Conservation (phyloP, 2,113 vertebrate species). For the human region DNA sequence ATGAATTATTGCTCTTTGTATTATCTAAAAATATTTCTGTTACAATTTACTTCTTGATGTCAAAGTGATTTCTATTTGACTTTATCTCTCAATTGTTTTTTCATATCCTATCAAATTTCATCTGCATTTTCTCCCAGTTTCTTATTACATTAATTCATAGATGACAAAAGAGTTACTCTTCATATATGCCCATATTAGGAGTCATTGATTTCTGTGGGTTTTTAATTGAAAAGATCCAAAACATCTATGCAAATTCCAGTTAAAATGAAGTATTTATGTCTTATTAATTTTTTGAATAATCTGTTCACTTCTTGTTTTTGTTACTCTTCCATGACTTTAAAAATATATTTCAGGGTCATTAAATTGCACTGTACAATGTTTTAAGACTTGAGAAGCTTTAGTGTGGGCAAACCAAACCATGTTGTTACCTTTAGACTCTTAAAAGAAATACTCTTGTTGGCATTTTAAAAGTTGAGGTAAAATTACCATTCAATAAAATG, state of each 20-base stretch:
- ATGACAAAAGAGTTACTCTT: not conserved
- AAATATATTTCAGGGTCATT: not conserved
- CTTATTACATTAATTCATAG: slow-evolving; percentile 19
- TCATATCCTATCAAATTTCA: not conserved
- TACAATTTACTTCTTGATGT: slow-evolving; percentile 6
- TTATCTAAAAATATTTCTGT: slow-evolving; percentile 3
- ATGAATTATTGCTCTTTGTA: not conserved
- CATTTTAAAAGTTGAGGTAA: not conserved
- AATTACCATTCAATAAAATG: not conserved
- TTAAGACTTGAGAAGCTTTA: not conserved
- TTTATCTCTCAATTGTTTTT: not conserved
- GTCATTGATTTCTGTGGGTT: not conserved
- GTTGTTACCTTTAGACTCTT: not conserved
- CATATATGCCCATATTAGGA: not conserved
- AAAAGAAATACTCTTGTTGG: not conserved
- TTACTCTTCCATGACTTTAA: not conserved
- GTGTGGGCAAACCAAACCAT: not conserved
- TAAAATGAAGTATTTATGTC: not conserved
- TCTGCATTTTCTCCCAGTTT: not conserved
- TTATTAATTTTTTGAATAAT: not conserved
- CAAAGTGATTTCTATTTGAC: slow-evolving; percentile 29
- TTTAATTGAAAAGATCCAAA: slow-evolving; percentile 29
- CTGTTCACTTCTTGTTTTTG: not conserved
- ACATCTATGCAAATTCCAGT: not conserved
- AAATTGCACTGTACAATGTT: not conserved